Conservation (phyloP, 2,113 vertebrate genomes). For the Rhinopithecus roxellana region DNA sequence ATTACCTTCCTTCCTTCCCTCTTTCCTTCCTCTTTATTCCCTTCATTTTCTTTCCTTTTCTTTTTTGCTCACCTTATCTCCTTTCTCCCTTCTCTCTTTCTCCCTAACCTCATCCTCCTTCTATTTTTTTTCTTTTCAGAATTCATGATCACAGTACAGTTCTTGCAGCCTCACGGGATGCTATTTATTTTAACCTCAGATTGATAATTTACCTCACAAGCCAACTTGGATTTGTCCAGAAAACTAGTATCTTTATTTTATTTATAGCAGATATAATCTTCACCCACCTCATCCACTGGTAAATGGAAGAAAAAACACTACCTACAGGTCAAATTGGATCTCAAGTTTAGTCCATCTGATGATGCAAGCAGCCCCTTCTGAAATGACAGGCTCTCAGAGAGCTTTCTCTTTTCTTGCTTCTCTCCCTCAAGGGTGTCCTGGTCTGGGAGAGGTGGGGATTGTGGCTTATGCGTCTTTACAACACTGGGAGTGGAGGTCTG, state of each 20-base stretch:
- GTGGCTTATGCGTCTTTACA: neutral
- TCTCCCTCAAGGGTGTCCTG: neutral
- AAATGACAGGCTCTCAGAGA: neutral
- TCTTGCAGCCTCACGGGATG: neutral
- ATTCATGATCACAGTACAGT: neutral
- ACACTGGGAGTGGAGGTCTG: neutral
- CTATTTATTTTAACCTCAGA: neutral
- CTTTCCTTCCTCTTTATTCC: neutral
- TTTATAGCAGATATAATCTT: neutral
- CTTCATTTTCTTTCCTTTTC: neutral
- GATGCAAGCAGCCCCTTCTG: neutral
- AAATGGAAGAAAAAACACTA: neutral
- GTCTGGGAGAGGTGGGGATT: neutral
- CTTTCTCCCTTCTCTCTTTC: neutral
- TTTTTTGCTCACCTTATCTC: neutral
- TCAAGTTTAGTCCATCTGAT: neutral
- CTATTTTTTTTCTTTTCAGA: neutral
- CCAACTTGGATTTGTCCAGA: neutral
- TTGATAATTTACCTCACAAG: neutral
- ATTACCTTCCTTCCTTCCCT: neutral
- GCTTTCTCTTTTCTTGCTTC: neutral
- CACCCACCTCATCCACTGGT: neutral
- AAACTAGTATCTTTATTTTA: neutral
- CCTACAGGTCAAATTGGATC: neutral
- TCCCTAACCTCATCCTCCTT: neutral